A percentile compares a stretch with the other conserved stretches of the same genome.
Conservation (phyloP, 2,113 vertebrate species). For the Tragelaphus buxtoni region DNA sequence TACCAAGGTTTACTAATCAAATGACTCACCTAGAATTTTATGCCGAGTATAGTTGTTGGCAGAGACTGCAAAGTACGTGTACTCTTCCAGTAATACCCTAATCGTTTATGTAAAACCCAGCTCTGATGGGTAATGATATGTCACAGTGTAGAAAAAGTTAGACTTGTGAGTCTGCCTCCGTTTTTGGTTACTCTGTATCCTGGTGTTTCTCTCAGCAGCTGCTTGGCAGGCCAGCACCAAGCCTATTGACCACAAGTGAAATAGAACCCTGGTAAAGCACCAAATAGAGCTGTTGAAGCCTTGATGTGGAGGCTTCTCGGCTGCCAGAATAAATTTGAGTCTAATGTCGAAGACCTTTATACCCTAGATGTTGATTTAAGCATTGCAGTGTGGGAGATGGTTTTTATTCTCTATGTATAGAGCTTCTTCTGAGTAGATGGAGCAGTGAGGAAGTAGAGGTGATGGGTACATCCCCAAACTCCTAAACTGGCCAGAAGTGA, state of each 20-base stretch:
- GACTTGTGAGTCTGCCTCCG: background rate
- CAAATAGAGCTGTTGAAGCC: background rate
- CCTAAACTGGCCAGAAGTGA: background rate
- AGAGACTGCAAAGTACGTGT: background rate
- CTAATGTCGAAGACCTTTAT: background rate
- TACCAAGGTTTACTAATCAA: background rate
- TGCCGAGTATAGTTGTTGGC: background rate
- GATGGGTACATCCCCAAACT: background rate
- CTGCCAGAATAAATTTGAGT: background rate
- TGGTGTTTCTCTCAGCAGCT: background rate
- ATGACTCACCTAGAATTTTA: background rate
- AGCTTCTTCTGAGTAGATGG: background rate
- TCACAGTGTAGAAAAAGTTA: background rate
- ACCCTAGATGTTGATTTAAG: background rate
- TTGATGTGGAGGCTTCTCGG: background rate
- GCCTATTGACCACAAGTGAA: background rate
- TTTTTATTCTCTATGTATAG: background rate
- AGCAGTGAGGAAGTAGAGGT: background rate
- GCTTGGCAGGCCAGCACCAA: background rate
- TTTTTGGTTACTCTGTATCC: background rate
- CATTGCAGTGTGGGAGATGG: background rate
- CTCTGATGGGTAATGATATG: background rate
- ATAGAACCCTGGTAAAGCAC: background rate
- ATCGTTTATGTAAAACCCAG: background rate
- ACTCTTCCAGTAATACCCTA: background rate